Evolutionary conservation across 2,888 invertebrate genomes (phyloP), one percentile per base, ranked within the genome.

Genomic region (Zelleria hepariella): DNA sequence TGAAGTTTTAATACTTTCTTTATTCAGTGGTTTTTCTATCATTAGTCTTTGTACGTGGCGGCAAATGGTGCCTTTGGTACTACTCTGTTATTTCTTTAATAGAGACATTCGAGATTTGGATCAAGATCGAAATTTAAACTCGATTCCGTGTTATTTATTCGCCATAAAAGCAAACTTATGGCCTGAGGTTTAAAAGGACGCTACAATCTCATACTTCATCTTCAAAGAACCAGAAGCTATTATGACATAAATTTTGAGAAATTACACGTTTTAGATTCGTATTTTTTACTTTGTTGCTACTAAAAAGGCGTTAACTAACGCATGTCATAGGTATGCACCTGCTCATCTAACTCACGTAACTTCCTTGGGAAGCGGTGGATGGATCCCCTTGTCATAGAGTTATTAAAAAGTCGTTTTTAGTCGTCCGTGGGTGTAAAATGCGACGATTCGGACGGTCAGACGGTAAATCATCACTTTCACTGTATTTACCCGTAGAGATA

Each of bases 391-490:
- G 10, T 18, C n/a, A 66, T 65, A 42, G 62, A 65, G 75, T 68
- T 71, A 75, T 79, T 78, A 80, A 70, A 78, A 71, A 68, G 68
- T 70, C 71, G 71, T 79, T 76, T 74, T 66, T 70, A 66, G 63
- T 60, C 64, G 52, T 61, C 60, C 23, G 10, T 20, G 53, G 62
- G 63, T 63, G 68, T 69, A 72, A 72, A 73, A 69, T 69, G 66
- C 64, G 64, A 55, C 57, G 60, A 66, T 62, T 62, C 60, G 66
- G 62, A 63, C 62, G 68, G 71, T 71, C 60, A 63, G 63, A 64
- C 69, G 66, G 75, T 75, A 78, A 71, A 76, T 75, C 76, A 74
- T 68, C 63, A 72, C 80, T 80, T 80, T 80, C 80, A 70, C 76
- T 68, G 61, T 61, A 70, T 75, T 72, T 75, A 75, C 72, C 67